Conservation (phyloP, 2,113 vertebrate species). For the Balaenoptera acutorostrata region DNA sequence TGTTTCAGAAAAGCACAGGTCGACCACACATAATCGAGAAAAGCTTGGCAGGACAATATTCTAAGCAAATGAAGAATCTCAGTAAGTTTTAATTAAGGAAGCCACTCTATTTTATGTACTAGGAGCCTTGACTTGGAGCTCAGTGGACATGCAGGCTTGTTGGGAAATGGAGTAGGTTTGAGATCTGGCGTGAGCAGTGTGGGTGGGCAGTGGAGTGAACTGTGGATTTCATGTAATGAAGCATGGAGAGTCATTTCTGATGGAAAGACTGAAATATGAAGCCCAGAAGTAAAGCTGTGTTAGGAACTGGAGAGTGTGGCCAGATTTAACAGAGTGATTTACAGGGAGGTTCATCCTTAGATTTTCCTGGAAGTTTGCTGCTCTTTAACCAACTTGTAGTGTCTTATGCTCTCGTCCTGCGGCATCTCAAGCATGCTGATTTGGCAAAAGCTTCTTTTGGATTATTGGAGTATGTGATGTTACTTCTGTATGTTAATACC, state of each 20-base stretch:
- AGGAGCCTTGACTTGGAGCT: background rate
- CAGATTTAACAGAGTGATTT: background rate
- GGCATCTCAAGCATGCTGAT: background rate
- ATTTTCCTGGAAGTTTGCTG: background rate
- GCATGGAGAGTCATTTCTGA: background rate
- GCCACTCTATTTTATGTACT: background rate
- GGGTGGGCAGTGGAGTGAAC: background rate
- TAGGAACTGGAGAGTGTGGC: background rate
- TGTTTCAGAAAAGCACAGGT: conserved; percentile 80
- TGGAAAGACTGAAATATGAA: background rate
- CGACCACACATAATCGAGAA: conserved; percentile 84
- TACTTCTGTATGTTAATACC: background rate
- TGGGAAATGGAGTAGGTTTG: background rate
- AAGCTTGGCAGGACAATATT: conserved; percentile 69
- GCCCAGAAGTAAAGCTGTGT: background rate
- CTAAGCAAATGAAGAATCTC: conserved; percentile 70
- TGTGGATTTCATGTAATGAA: background rate
- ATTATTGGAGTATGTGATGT: background rate
- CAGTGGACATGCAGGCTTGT: background rate
- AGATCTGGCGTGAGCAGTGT: background rate
- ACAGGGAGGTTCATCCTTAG: background rate
- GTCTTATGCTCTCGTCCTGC: background rate
- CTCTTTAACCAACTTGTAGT: background rate
- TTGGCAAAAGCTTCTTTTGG: background rate
- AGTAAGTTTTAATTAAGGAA: conserved; percentile 72